These are phyloP conservation scores for Lasioglossum zephyrum DNA, from an alignment of 2,888 invertebrate genomes.

Conservation along the genomic window DNA sequence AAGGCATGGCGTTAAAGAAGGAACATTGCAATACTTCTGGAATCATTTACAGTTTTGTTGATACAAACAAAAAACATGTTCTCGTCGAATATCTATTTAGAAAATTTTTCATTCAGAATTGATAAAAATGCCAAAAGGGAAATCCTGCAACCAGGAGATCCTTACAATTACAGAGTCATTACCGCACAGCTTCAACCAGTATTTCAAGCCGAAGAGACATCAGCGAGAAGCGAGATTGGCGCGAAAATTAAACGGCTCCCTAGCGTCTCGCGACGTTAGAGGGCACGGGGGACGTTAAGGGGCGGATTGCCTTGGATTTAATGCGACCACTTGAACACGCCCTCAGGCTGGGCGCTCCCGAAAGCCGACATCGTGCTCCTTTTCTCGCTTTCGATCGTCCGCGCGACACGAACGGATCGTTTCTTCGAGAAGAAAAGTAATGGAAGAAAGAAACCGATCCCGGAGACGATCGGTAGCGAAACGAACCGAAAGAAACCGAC, in stretches of 20 bases:
- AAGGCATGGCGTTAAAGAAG: not conserved
- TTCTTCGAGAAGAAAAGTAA: not conserved
- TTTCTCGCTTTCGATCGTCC: conserved; percentile 64
- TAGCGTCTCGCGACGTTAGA: not conserved
- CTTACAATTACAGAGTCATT: not conserved
- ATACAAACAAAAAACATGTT: no score
- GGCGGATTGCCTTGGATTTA: not conserved
- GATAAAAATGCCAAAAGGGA: not conserved
- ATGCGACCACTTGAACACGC: not conserved
- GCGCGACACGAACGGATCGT: conserved; percentile 35
- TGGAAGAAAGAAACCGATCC: not conserved
- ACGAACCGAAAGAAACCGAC: not conserved
- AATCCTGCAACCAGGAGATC: not conserved
- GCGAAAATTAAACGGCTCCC: not conserved
- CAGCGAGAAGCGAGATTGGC: not conserved
- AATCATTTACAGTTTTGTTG: not conserved
- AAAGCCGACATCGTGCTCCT: conserved; percentile 12
- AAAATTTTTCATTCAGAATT: not conserved
- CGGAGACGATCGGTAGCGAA: not conserved
- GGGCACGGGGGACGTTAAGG: not conserved
- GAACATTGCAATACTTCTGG: not conserved
- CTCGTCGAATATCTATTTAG: no score
- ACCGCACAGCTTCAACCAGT: not conserved
- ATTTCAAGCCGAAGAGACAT: not conserved
- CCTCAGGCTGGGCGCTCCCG: not conserved